These are phyloP conservation scores for Eupithecia vulgata DNA, from an alignment of 2,888 invertebrate species.

Conservation along the genomic window DNA sequence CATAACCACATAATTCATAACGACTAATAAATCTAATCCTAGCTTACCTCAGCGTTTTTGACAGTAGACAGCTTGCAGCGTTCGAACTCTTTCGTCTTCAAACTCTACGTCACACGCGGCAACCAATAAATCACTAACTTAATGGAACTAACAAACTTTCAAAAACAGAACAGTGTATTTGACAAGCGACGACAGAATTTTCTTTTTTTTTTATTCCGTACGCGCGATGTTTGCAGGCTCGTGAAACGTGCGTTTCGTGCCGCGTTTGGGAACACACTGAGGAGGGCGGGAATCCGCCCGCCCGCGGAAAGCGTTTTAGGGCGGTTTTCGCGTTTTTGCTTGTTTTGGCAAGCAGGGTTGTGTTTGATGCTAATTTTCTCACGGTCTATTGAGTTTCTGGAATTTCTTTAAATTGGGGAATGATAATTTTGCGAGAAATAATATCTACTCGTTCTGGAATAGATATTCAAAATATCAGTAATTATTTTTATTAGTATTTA, in stretches of 20 bases:
- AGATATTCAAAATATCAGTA: not conserved
- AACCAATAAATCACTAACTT: slow-evolving; percentile 55
- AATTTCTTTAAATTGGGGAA: not conserved
- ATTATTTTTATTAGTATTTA: not conserved
- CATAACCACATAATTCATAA: slow-evolving; percentile 36
- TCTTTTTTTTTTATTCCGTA: slow-evolving; percentile 37
- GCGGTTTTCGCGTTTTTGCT: slow-evolving; percentile 50
- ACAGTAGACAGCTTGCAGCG: slow-evolving; percentile 70
- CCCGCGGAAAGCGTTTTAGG: slow-evolving; percentile 54
- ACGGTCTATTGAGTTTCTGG: slow-evolving; percentile 20
- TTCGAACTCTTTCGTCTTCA: slow-evolving; percentile 42
- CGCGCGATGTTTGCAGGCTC: slow-evolving; percentile 59
- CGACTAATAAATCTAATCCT: slow-evolving; percentile 40
- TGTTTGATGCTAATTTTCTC: slow-evolving; percentile 25
- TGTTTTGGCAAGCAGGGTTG: slow-evolving; percentile 38
- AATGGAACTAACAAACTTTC: slow-evolving; percentile 39
- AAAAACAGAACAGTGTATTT: slow-evolving; percentile 44
- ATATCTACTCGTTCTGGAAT: not conserved
- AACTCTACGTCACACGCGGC: slow-evolving; percentile 49
- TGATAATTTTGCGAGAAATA: not conserved
- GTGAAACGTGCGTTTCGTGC: slow-evolving; percentile 51
- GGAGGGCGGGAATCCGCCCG: slow-evolving; percentile 60
- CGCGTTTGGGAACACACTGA: slow-evolving; percentile 57
- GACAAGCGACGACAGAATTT: slow-evolving; percentile 9
- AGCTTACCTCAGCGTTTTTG: slow-evolving; percentile 73